Conservation (phyloP, 2,888 invertebrate species). For the Acanthosepion esculentum region DNA sequence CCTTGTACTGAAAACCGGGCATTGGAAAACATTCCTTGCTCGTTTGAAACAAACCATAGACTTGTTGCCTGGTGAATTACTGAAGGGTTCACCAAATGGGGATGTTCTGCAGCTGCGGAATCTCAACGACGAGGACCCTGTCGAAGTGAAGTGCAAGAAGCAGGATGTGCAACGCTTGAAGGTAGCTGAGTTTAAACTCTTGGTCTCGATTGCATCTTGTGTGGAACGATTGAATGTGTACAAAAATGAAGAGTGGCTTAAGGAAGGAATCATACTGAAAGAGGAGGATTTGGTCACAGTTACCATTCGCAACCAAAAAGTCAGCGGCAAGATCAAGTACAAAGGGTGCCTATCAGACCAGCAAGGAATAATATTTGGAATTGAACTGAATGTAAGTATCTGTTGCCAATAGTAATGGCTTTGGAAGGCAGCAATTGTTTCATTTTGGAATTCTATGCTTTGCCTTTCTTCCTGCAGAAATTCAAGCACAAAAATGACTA, state of each 20-base stretch:
- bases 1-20: slow-evolving; percentile 60
- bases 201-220: slow-evolving; percentile 66
- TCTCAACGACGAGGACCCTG: slow-evolving; percentile 41
- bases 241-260: slow-evolving; percentile 62
- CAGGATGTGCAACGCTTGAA: slow-evolving; percentile 54
- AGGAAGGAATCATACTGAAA: slow-evolving; percentile 61
- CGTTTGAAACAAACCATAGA: slow-evolving; percentile 59
- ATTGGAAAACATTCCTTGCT: slow-evolving; percentile 60
- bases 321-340: slow-evolving; percentile 63
- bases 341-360: slow-evolving; percentile 61
- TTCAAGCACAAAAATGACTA: too few relatives aligned
- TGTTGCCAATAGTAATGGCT: not conserved
- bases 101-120: slow-evolving; percentile 51
- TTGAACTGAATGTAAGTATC: slow-evolving; percentile 65
- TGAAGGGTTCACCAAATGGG: slow-evolving; percentile 53
- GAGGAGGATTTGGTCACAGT: slow-evolving; percentile 63
- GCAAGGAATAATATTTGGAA: slow-evolving; percentile 68
- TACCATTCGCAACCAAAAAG: slow-evolving; percentile 61
- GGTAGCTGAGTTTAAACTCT: slow-evolving; percentile 55
- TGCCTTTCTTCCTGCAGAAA: not conserved
- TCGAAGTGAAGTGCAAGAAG: slow-evolving; percentile 54
- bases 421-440: not conserved
- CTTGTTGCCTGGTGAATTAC: slow-evolving; percentile 64
- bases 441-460: too few relatives aligned
- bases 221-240: slow-evolving; percentile 63